These are phyloP conservation scores for Phyllotis vaccarum DNA, from an alignment of 2,797 vertebrate species.

Conservation along the genomic window DNA sequence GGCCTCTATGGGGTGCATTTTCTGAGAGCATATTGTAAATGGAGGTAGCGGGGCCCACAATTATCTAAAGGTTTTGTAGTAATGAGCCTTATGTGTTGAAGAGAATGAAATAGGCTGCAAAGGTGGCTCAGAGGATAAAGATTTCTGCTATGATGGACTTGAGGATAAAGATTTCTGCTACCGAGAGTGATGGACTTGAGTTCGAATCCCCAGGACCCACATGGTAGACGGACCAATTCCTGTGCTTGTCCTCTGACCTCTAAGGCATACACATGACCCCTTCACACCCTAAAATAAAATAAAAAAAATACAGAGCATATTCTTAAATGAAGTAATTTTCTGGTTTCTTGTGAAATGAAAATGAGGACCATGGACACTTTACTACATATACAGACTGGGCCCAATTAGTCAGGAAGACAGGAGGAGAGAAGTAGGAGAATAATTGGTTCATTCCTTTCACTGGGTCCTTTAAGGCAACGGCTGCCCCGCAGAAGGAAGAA, in stretches of 20 bases:
- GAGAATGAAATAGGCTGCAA: neutral
- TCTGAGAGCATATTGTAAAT: neutral
- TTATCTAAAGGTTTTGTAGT: neutral
- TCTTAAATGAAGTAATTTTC: neutral
- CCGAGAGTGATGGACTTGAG: neutral
- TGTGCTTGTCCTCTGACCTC: neutral
- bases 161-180: neutral
- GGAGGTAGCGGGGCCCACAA: neutral
- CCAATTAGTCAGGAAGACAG: neutral
- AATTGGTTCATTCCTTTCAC: neutral
- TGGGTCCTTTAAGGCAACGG: neutral
- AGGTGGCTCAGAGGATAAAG: neutral
- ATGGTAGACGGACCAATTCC: neutral
- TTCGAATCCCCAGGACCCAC: neutral
- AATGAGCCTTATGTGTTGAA: neutral
- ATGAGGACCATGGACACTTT: neutral
- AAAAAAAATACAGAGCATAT: neutral
- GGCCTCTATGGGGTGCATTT: neutral
- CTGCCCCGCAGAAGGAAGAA: neutral
- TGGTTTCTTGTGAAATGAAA: constrained; percentile 4
- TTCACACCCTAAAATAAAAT: neutral
- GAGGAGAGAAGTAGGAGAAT: neutral
- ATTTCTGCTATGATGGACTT: neutral
- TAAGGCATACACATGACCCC: neutral
- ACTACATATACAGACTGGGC: no score